These are phyloP conservation scores for Dascyllus trimaculatus DNA, from an alignment of 2,113 vertebrate species.

Conservation along the genomic window DNA sequence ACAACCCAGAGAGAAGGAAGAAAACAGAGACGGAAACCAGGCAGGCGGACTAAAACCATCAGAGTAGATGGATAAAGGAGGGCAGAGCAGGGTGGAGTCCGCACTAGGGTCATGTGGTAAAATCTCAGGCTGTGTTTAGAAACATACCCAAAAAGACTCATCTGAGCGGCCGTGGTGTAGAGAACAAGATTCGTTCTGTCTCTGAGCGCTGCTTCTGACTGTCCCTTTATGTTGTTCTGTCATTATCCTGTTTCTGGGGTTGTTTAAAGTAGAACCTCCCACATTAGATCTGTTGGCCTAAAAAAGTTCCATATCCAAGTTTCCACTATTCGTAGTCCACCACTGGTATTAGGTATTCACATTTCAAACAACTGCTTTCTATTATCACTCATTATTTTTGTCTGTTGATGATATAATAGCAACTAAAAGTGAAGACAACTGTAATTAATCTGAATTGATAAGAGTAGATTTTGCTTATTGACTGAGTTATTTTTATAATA, in stretches of 20 bases:
- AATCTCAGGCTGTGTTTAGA: conserved; percentile 68
- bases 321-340: not conserved
- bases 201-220: conserved; percentile 33
- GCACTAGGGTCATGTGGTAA: conserved; percentile 64
- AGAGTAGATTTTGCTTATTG: not conserved
- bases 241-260: conserved; percentile 70
- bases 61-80: conserved; percentile 43
- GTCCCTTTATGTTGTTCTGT: conserved; percentile 59
- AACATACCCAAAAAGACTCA: conserved; percentile 70
- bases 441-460: not conserved
- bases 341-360: not conserved
- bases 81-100: conserved; percentile 70
- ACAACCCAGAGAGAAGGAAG: conserved; percentile 22
- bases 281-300: conserved; percentile 15
- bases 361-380: conserved; percentile 7
- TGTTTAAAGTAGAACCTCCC: conserved; percentile 36
- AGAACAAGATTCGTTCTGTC: conserved; percentile 48
- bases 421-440: not conserved
- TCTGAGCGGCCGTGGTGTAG: conserved; percentile 48
- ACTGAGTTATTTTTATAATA: not conserved
- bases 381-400: not conserved
- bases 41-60: conserved; percentile 47
- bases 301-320: conserved; percentile 7
- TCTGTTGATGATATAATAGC: not conserved
- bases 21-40: conserved; percentile 51